Evolutionary conservation across 1,140 invertebrate genomes (phyloP), one percentile per base, ranked within the genome.

Genomic region (Drosophila truncata): DNA sequence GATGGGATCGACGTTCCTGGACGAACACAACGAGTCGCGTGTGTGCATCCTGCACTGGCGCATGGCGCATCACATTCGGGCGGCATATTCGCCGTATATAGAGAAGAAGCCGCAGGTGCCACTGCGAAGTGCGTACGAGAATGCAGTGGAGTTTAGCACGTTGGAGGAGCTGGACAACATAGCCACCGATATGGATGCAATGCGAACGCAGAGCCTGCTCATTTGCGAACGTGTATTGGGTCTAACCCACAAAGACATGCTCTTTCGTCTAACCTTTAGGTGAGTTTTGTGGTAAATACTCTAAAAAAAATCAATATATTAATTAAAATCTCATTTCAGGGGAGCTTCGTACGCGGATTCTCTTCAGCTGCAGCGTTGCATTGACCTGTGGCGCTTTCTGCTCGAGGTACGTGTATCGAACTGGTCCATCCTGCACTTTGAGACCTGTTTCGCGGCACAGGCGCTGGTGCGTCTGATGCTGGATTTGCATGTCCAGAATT

Each of bases 271-370:
- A 55, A 94, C 94, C 78, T 94, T 70, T n/a, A 70, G 66, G 66
- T 69, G 6, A 14, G 59, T 47, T 47, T 23, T 29, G 1, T 6
- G 3, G 0, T 18, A 9, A 31, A 20, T 14, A 3, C 4, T 35
- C 2, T 11, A 2, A 6, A 33, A 23, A 16, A 54, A 0, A 20
- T 14, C 3, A 14, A 9, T n/a, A 20, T 9, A 16, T 10, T 33
- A 16, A 6, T 7, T 20, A 10, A 9, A 3, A 9, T 20, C 4
- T 54, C 4, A 5, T 27, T 69, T 93, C 78, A 90, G 97, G 63
- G 97, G 97, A 41, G 97, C 97, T 6, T 95, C 97, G 0, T 98
- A 97, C 93, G 97, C 97, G 2, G 97, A 98, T 92, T 95, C 96
- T 20, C 93, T 97, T 66, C 95, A 96, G 70, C 97, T 97, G 93